Evolutionary conservation across 2,888 invertebrate species (phyloP), one percentile per base, ranked within the genome.

Genomic region (Ctena decussata): DNA sequence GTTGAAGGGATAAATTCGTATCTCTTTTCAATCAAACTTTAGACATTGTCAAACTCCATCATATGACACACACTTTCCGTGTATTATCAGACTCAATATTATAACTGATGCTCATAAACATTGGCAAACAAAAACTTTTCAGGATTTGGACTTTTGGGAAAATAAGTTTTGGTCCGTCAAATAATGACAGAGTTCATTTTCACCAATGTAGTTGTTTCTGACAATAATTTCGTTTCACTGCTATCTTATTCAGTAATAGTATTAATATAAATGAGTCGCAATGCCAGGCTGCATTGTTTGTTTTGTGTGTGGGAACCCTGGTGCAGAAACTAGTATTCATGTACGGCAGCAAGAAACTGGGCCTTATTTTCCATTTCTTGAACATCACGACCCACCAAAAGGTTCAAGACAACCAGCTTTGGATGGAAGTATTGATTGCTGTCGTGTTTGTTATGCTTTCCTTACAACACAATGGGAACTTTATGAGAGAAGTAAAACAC

Each of bases 381-480:
- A 98, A 93, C 97, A 97, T 27, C 98, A 98, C 96, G 98, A 98
- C 89, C 97, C 98, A 21, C 98, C 99, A 0, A 96, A 97, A 80
- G 98, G 97, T n/a, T 96, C 97, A 91, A 95, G 96, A 57, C 90
- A 91, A 18, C 95, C 95, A 15, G 92, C 92, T 35, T 87, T 93
- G 21, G 96, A 96, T 81, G 96, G 96, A 5, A 90, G 93, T 27
- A 97, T 98, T 53, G 97, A 97, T 91, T 97, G 97, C 82, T 99
- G 99, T 96, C 97, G 97, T 95, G 97, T 98, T 41, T 99, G 99
- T 96, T 98, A 97, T 96, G 97, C 97, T 76, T 97, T 98, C 94
- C 97, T 99, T 65, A 97, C 97, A 80, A 98, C 98, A 95, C 99
- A 99, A 96, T 99, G 99, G 99, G 98, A 98, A 93, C 97, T 97